A percentile compares a stretch with the other conserved stretches of the same genome.
Evolutionary conservation across 2,113 vertebrate species (phyloP).

Genomic region (Danio rerio): DNA sequence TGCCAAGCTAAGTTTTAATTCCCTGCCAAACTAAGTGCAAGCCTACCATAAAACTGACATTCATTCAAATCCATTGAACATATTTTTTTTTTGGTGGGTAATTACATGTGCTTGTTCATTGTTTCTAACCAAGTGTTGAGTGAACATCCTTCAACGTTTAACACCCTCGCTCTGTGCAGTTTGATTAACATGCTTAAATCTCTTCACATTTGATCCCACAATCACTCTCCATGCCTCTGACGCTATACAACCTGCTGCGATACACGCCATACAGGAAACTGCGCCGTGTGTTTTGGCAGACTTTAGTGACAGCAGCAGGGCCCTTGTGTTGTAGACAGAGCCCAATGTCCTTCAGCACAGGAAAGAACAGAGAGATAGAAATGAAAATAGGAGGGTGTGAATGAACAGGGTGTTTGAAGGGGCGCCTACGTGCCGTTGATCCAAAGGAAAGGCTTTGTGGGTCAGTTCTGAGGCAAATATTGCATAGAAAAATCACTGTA

Average conservation of each 20-base stretch:
- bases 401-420: background rate
- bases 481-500: background rate
- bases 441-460: slow-evolving; percentile 18
- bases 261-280: slow-evolving; percentile 60
- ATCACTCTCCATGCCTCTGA: background rate
- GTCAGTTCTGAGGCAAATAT: background rate
- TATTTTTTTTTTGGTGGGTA: background rate
- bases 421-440: background rate
- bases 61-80: background rate
- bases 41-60: background rate
- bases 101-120: slow-evolving; percentile 18
- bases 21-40: background rate
- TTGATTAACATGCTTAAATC: slow-evolving; percentile 27
- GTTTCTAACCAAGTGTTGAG: slow-evolving; percentile 13
- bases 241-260: background rate
- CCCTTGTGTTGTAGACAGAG: slow-evolving; percentile 59
- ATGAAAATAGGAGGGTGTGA: background rate
- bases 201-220: slow-evolving; percentile 14
- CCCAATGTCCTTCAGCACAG: slow-evolving; percentile 46
- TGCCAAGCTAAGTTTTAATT: background rate
- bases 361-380: slow-evolving; percentile 16
- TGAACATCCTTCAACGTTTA: slow-evolving; percentile 16
- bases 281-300: slow-evolving; percentile 68
- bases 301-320: slow-evolving; percentile 52
- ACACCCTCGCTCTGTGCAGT: slow-evolving; percentile 6